Percentiles rank a stretch among this genome's conserved stretches.
Evolutionary conservation across 2,797 vertebrate genomes (phyloP).

Genomic region (Dicrostonyx torquatus): DNA sequence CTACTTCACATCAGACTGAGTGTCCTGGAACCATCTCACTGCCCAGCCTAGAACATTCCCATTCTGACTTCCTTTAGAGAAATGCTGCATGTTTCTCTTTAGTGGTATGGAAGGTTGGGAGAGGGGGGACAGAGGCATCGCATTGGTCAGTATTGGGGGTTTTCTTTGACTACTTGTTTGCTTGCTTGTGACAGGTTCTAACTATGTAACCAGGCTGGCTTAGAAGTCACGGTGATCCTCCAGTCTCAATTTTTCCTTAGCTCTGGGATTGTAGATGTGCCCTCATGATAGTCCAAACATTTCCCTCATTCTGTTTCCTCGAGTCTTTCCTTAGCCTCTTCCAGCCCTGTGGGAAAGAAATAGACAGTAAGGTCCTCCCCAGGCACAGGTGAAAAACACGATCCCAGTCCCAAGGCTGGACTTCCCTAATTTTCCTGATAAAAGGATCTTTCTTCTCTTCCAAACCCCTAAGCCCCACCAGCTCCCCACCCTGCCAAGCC

Average conservation of each 20-base stretch:
- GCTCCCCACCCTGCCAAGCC: not conserved
- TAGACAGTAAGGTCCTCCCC: not conserved
- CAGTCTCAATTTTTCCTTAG: not conserved
- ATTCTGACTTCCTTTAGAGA: not conserved
- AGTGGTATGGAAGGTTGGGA: not conserved
- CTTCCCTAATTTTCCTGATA: not conserved
- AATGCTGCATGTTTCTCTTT: not conserved
- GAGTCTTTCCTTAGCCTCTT: not conserved
- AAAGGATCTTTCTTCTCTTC: not conserved
- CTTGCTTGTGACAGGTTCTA: not conserved
- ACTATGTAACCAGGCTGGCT: not conserved
- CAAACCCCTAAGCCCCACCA: not conserved
- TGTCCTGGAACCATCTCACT: not conserved
- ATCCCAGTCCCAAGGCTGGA: not conserved
- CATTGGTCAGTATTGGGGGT: too few species aligned
- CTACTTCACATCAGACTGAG: not conserved
- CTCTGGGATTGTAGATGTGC: not conserved
- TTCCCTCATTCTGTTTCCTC: not conserved
- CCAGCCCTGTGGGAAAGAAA: not conserved
- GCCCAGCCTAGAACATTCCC: not conserved
- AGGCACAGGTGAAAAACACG: not conserved
- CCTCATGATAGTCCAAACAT: not conserved
- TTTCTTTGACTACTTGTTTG: not conserved
- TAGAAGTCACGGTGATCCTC: not conserved
- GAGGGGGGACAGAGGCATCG: too few species aligned